Evolutionary conservation across 1,140 invertebrate species (phyloP).

Genomic region (Lineus longissimus): DNA sequence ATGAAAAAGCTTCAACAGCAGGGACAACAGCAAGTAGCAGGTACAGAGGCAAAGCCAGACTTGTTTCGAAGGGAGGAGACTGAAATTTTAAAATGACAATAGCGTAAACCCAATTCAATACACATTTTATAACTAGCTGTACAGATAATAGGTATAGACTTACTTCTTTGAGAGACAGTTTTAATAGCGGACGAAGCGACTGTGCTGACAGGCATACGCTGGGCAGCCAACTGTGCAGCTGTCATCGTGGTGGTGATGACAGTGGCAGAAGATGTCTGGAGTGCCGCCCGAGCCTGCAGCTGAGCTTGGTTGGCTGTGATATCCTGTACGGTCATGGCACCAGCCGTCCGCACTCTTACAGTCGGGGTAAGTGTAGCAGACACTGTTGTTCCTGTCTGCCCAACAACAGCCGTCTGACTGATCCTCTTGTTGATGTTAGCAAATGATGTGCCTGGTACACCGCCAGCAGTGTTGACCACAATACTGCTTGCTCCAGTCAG

Average conservation of each 20-base stretch:
- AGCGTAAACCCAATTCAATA: no score
- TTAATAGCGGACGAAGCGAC: constrained; percentile 13
- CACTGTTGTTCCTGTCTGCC: constrained; percentile 25
- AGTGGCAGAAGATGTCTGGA: constrained; percentile 37
- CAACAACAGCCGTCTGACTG: constrained; percentile 29
- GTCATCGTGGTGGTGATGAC: constrained; percentile 54
- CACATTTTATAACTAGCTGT: no score
- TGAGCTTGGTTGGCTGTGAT: constrained; percentile 25
- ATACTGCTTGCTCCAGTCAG: constrained; percentile 32
- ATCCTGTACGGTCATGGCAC: constrained; percentile 35
- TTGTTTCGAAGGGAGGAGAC: no score
- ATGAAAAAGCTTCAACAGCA: no score
- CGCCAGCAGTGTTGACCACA: constrained; percentile 33
- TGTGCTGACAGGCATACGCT: constrained; percentile 12
- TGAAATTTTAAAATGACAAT: no score
- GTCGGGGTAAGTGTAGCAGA: constrained; percentile 23
- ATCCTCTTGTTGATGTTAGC: constrained; percentile 44
- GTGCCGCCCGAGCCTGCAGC: constrained; percentile 24
- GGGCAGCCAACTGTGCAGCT: constrained; percentile 56
- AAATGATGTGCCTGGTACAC: constrained; percentile 27
- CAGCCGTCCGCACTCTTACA: constrained; percentile 22
- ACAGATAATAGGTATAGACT: no score
- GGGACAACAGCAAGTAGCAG: no score
- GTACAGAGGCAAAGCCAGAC: no score
- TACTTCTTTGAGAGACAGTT: constrained; percentile 12